These are phyloP conservation scores for Drosophila kuntzei DNA, from an alignment of 2,888 invertebrate species.

Conservation along the genomic window DNA sequence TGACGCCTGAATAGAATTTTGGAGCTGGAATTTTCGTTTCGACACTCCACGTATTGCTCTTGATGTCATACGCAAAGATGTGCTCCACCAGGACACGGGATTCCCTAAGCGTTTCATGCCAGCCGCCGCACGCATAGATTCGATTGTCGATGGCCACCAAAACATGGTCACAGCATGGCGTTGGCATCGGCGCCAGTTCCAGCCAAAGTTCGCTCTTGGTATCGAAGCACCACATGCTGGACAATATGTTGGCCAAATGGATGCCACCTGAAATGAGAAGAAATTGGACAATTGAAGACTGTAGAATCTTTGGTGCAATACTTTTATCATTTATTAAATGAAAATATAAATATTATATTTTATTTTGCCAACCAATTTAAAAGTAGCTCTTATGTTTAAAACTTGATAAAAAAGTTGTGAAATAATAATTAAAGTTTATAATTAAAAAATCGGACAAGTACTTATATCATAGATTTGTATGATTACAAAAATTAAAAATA, in stretches of 20 bases:
- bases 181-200: constrained; percentile 87
- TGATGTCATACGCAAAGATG: constrained; percentile 89
- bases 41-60: constrained; percentile 87
- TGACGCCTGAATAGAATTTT: constrained; percentile 89
- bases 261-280: constrained; percentile 77
- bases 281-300: too few relatives aligned
- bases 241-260: constrained; percentile 85
- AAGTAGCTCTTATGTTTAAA: too few relatives aligned
- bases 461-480: too few relatives aligned
- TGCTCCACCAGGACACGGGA: constrained; percentile 87
- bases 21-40: constrained; percentile 89
- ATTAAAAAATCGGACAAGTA: too few relatives aligned
- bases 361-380: too few relatives aligned
- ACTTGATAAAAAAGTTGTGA: too few relatives aligned
- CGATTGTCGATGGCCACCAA: constrained; percentile 87
- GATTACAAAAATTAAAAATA: too few relatives aligned
- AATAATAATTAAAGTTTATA: too few relatives aligned
- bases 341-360: too few relatives aligned
- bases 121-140: constrained; percentile 89
- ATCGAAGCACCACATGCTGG: constrained; percentile 87
- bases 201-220: constrained; percentile 87
- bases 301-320: too few relatives aligned
- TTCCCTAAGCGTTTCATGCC: constrained; percentile 87
- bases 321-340: too few relatives aligned
- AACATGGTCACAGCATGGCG: constrained; percentile 89